Conservation (phyloP, 2,113 vertebrate genomes). For the Cryptomyrus ogoouensis region DNA sequence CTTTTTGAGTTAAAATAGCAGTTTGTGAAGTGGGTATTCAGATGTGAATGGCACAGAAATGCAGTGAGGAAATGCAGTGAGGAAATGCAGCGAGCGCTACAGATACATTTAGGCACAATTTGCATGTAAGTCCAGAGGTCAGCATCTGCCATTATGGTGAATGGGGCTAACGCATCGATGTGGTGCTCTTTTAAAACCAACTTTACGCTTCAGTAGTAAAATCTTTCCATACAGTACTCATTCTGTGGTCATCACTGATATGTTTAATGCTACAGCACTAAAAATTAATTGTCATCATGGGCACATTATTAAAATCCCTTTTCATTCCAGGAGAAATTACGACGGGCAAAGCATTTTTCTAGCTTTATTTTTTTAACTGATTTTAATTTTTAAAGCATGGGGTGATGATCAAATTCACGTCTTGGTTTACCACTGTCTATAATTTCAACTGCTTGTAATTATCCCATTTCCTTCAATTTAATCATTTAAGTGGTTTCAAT, state of each 20-base stretch:
- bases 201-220: not conserved
- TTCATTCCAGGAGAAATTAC: not conserved
- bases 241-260: not conserved
- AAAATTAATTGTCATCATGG: not conserved
- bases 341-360: not conserved
- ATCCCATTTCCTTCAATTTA: not conserved
- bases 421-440: not conserved
- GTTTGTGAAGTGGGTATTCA: not conserved
- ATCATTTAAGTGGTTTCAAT: constrained; percentile 5
- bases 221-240: not conserved
- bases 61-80: not conserved
- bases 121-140: not conserved
- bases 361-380: not conserved
- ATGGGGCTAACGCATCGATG: rapidly evolving
- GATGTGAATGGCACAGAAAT: not conserved
- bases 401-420: not conserved
- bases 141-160: not conserved
- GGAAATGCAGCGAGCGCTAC: not conserved
- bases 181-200: not conserved
- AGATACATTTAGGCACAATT: not conserved
- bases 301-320: not conserved
- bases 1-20: not conserved
- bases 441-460: constrained; percentile 9
- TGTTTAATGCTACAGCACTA: not conserved
- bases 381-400: constrained; percentile 1